Conservation (phyloP, 2,888 invertebrate genomes). For the Luperina nickerlii region DNA sequence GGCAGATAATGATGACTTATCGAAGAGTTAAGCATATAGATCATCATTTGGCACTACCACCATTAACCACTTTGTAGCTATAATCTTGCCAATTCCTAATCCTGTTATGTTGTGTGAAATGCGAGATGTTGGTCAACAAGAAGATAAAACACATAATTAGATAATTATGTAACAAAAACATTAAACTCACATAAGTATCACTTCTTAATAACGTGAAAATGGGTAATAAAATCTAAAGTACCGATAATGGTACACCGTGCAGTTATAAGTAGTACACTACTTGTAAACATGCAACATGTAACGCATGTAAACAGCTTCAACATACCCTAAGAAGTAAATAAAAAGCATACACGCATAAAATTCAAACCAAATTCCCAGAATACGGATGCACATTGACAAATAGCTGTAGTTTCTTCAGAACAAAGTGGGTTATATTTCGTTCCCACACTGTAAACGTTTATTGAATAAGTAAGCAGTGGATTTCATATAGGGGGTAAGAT, state of each 20-base stretch:
- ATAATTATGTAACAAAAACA: background rate
- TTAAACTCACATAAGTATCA: background rate
- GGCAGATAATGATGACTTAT: background rate
- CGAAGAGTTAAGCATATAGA: background rate
- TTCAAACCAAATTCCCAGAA: conserved; percentile 76
- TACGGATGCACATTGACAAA: conserved; percentile 86
- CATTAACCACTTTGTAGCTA: background rate
- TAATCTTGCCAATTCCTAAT: background rate
- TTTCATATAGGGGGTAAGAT: conserved; percentile 76
- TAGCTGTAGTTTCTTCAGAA: conserved; percentile 84
- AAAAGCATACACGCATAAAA: conserved; percentile 51
- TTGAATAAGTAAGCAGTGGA: conserved; percentile 86
- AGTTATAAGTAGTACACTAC: background rate
- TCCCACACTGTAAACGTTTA: conserved; percentile 86
- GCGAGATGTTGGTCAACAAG: background rate
- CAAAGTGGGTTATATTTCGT: conserved; percentile 87
- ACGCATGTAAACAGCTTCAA: background rate
- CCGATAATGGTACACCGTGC: background rate
- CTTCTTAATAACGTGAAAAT: background rate
- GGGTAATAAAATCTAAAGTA: background rate
- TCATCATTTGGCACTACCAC: background rate
- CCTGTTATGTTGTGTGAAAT: background rate
- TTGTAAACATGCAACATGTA: conserved; percentile 2
- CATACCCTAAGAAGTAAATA: background rate
- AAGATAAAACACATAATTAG: no score